phyloP scores from a whole-genome alignment of 2,797 vertebrate genomes.

The Falco cherrug region DNA sequence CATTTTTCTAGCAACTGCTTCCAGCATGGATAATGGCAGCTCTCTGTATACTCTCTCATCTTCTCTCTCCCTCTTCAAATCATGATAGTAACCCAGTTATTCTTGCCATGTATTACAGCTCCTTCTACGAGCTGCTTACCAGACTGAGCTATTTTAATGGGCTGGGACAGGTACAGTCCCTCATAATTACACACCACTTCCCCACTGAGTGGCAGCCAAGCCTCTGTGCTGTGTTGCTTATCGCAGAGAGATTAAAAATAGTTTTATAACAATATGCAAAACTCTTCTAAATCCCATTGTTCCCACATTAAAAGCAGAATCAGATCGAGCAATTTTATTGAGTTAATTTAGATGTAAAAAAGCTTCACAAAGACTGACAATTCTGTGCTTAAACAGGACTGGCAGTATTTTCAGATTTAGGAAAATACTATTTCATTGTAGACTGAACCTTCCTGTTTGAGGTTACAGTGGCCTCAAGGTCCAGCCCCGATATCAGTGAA shows the following conservation, averaged over 20 bases:
- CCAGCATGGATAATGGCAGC: background rate
- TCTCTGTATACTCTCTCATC: background rate
- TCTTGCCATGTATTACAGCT: background rate
- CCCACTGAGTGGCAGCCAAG: background rate
- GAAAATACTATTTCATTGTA: background rate
- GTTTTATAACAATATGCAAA: conserved; percentile 22
- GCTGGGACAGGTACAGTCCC: background rate
- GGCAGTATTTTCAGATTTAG: background rate
- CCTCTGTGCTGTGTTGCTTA: background rate
- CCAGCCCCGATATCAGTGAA: background rate
- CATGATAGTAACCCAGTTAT: background rate
- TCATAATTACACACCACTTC: background rate
- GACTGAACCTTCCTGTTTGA: background rate
- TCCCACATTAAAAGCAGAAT: conserved; percentile 38
- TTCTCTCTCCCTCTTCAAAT: background rate
- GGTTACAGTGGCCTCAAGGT: background rate
- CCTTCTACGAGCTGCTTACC: background rate
- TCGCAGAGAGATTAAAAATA: background rate
- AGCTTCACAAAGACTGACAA: background rate
- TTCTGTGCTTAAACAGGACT: background rate
- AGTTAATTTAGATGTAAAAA: conserved; percentile 5
- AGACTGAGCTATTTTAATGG: background rate
- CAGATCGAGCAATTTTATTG: background rate
- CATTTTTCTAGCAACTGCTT: background rate
- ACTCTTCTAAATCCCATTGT: background rate